Base-by-base conservation (phyloP, 2,113 vertebrate species). In the Cavia porcellus region DNA sequence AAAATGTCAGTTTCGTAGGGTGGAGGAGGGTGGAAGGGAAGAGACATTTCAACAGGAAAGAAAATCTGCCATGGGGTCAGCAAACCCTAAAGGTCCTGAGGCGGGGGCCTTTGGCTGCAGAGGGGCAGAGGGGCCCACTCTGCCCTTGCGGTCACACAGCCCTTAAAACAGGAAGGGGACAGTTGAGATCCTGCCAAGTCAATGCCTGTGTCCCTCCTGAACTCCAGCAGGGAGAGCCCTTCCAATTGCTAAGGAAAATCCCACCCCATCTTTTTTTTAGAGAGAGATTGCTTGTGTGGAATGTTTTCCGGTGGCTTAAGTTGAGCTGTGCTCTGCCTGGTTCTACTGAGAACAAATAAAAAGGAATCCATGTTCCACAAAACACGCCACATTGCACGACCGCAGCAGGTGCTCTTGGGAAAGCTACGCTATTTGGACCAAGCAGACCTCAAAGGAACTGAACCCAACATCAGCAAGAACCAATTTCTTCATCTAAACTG, bases 401-500 rank as follows among this genome's bases (percentile, higher is more conserved):
- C 32, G 35, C 4, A 89, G 62, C 55, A 45, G 13, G 61, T 57
- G 38, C 57, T 89, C 79, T 61, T 77, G 68, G 70, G 35, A 59
- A 77, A 83, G 13, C 79, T 83, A 38, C 85, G 88, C 80, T 50
- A 64, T 55, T 55, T 64, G 38, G 55, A 80, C 77, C 14, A 79
- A 93, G 2, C 7, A 30, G 15, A 94, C 15, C 32, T 66, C 38
- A n/a, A 82, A 92, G 88, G 75, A 32, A 68, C 42, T 30, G 42
- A 89, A 68, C 38, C 61, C 70, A 74, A 28, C 93, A 70, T 87
- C 30, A 87, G 50, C 24, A 88, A 94, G 15, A 17, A 35, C 11
- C 87, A 38, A 32, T 35, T 90, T 86, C 47, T 61, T 86, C 83
- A 80, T 32, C 70, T 82, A 85, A 90, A 87, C 38, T n/a, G 47